These are phyloP conservation scores for Pseudorectes ferrugineus DNA, from an alignment of 2,113 vertebrate genomes.

Conservation along the genomic window DNA sequence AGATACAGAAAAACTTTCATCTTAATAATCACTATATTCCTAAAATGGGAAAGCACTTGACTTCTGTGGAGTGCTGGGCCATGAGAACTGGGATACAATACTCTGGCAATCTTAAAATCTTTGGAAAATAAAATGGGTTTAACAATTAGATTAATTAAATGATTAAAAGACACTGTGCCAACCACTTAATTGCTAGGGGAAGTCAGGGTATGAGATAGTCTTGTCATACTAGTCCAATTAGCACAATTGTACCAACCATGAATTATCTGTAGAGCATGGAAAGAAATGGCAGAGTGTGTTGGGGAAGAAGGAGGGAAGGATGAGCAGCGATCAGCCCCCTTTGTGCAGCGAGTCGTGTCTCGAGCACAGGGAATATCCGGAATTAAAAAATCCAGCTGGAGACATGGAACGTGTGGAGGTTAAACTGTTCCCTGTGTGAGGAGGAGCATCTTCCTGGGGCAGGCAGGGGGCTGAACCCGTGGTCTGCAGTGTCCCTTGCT, in stretches of 20 bases:
- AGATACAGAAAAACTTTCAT: not conserved
- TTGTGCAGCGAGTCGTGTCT: not conserved
- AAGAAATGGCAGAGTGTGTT: not conserved
- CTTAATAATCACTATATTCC: not conserved
- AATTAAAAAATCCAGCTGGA: not conserved
- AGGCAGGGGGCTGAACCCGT: not conserved
- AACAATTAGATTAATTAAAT: not conserved
- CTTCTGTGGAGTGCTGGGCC: not conserved
- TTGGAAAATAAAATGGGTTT: not conserved
- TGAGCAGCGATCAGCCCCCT: not conserved
- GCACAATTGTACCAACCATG: not conserved
- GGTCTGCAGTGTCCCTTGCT: not conserved
- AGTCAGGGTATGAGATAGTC: not conserved
- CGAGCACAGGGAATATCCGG: not conserved
- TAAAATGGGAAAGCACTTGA: not conserved
- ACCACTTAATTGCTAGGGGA: not conserved
- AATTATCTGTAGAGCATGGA: not conserved
- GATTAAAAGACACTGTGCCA: not conserved
- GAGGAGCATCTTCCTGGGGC: not conserved
- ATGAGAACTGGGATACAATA: not conserved
- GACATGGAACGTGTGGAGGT: not conserved
- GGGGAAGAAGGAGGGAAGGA: not conserved
- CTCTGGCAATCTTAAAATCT: not conserved
- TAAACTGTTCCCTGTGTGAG: accelerated
- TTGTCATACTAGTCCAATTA: not conserved